Conservation (phyloP, 2,113 vertebrate species). For the Daboia siamensis region DNA sequence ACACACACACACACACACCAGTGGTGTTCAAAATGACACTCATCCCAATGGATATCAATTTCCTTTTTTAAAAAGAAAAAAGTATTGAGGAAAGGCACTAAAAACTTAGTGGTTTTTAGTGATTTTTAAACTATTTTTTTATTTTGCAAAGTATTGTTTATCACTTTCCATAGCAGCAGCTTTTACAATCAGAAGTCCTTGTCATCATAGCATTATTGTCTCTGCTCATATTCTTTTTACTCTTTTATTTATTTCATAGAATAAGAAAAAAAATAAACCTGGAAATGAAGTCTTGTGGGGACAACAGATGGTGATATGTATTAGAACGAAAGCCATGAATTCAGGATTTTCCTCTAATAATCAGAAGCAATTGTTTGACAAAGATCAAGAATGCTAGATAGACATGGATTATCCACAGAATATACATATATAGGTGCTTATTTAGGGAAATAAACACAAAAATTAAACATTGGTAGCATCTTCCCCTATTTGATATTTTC, state of each 20-base stretch:
- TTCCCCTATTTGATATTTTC: background rate
- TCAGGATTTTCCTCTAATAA: background rate
- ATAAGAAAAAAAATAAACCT: background rate
- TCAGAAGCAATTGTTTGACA: background rate
- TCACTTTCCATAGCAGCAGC: conserved; percentile 34
- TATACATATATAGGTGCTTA: background rate
- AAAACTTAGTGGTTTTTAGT: background rate
- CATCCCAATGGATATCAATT: conserved; percentile 12
- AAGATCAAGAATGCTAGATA: background rate
- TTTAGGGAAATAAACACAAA: background rate
- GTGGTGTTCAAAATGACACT: background rate
- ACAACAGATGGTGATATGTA: background rate
- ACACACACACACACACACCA: background rate
- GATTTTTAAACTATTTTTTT: conserved; percentile 1
- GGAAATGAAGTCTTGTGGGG: background rate
- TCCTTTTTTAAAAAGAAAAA: conserved; percentile 33
- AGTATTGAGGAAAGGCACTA: background rate
- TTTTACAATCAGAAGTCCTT: conserved; percentile 27
- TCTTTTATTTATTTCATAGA: background rate
- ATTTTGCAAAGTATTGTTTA: conserved; percentile 44
- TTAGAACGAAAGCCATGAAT: background rate
- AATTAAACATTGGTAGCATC: background rate
- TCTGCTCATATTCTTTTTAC: background rate
- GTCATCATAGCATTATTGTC: conserved; percentile 42
- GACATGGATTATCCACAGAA: background rate